Evolutionary conservation across 2,888 invertebrate species (phyloP).

Genomic region (Synanthedon vespiformis): DNA sequence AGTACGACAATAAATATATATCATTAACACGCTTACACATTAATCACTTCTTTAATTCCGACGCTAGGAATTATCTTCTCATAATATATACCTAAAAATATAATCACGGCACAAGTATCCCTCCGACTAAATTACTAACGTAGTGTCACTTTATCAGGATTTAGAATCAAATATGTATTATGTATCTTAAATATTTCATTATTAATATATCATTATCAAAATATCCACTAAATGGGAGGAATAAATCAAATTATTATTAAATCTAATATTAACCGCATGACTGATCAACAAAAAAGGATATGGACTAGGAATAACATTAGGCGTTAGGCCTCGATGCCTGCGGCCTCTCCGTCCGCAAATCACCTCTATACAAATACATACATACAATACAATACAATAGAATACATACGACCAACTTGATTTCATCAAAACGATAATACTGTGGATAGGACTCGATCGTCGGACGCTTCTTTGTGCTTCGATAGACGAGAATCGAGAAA

Average conservation of each 20-base stretch:
- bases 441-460: slow-evolving; percentile 56
- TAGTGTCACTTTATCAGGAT: slow-evolving; percentile 72
- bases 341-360: slow-evolving; percentile 16
- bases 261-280: slow-evolving; percentile 71
- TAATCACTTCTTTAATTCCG: slow-evolving; percentile 71
- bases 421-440: slow-evolving; percentile 64
- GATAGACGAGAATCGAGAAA: slow-evolving; percentile 56
- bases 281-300: slow-evolving; percentile 71
- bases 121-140: slow-evolving; percentile 71
- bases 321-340: slow-evolving; percentile 61
- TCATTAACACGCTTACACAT: slow-evolving; percentile 67
- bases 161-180: slow-evolving; percentile 72
- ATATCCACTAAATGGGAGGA: slow-evolving; percentile 72
- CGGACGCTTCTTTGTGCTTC: slow-evolving; percentile 64
- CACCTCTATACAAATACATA: background rate
- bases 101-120: slow-evolving; percentile 72
- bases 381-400: too few relatives aligned
- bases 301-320: slow-evolving; percentile 71
- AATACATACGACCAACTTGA: slow-evolving; percentile 54
- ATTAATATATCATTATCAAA: slow-evolving; percentile 72
- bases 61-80: slow-evolving; percentile 68
- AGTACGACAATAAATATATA: slow-evolving; percentile 66
- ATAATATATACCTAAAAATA: slow-evolving; percentile 72
- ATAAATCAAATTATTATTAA: slow-evolving; percentile 71
- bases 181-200: slow-evolving; percentile 72